These are phyloP conservation scores for Meloidogyne floridensis DNA, from an alignment of 1,140 invertebrate genomes.

Conservation along the genomic window DNA sequence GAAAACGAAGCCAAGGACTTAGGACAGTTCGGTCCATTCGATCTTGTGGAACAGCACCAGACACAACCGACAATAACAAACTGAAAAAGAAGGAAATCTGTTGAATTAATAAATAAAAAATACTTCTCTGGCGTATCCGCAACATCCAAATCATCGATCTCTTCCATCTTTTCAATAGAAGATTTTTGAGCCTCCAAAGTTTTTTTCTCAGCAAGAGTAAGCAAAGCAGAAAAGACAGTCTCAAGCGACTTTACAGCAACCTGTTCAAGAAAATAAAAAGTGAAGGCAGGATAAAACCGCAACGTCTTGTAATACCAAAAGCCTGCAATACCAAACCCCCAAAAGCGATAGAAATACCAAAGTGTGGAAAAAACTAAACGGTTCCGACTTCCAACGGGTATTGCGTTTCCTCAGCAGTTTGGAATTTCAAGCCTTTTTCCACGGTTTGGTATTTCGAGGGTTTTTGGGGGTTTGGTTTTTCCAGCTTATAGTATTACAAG, in stretches of 20 bases:
- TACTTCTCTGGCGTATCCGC: constrained; percentile 95
- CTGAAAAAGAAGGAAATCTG: constrained; percentile 49
- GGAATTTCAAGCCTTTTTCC: too few species aligned
- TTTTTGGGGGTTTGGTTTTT: too few species aligned
- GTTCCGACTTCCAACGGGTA: too few species aligned
- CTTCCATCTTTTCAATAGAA: constrained; percentile 85
- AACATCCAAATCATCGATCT: constrained; percentile 93
- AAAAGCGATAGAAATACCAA: too few species aligned
- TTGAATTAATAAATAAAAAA: background rate
- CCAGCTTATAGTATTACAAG: too few species aligned
- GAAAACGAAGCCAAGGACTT: constrained; percentile 94
- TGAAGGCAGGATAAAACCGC: too few species aligned
- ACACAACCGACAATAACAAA: constrained; percentile 80
- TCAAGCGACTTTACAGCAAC: constrained; percentile 89
- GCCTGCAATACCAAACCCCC: too few species aligned
- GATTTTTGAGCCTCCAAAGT: constrained; percentile 90
- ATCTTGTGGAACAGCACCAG: constrained; percentile 95
- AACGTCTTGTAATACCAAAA: too few species aligned
- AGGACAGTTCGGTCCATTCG: constrained; percentile 90
- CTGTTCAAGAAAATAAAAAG: constrained; percentile 61
- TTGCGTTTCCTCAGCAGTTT: too few species aligned
- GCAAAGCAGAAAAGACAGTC: constrained; percentile 87
- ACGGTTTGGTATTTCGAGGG: too few species aligned
- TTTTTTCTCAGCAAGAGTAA: constrained; percentile 88
- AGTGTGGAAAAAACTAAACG: too few species aligned